These are phyloP conservation scores for Motacilla alba DNA, from an alignment of 2,113 vertebrate genomes.

Conservation along the genomic window DNA sequence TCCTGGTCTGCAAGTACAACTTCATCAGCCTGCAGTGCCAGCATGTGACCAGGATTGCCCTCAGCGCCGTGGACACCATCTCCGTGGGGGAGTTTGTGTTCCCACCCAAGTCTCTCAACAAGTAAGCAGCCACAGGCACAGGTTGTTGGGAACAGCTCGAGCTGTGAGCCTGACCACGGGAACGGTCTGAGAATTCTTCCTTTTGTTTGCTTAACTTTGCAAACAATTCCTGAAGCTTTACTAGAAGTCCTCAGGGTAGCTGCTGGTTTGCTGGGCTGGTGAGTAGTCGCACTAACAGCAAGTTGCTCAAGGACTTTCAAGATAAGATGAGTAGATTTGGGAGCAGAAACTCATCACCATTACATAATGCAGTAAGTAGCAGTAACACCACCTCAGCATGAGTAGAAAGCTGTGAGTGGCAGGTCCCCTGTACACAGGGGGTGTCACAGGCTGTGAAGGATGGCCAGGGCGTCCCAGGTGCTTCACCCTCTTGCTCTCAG, in stretches of 20 bases:
- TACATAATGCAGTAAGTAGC: rapidly evolving
- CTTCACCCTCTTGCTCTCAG: background rate
- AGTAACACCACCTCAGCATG: background rate
- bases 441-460: no score
- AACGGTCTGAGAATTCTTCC: background rate
- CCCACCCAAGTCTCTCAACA: constrained; percentile 94
- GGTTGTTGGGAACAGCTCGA: rapidly evolving
- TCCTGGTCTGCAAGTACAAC: constrained; percentile 96
- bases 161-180: background rate
- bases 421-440: background rate
- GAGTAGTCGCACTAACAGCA: rapidly evolving
- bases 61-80: constrained; percentile 89
- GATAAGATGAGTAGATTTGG: background rate
- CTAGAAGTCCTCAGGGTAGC: background rate
- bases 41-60: constrained; percentile 86
- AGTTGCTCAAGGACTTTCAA: background rate
- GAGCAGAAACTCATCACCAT: background rate
- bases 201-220: background rate
- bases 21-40: constrained; percentile 93
- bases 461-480: background rate
- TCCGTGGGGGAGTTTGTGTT: constrained; percentile 91
- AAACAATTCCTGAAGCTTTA: background rate
- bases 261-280: background rate
- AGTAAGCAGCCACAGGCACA: constrained; percentile 62
- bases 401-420: background rate